Base-by-base conservation (phyloP, 2,113 vertebrate genomes). In the Eptatretus burgeri region DNA sequence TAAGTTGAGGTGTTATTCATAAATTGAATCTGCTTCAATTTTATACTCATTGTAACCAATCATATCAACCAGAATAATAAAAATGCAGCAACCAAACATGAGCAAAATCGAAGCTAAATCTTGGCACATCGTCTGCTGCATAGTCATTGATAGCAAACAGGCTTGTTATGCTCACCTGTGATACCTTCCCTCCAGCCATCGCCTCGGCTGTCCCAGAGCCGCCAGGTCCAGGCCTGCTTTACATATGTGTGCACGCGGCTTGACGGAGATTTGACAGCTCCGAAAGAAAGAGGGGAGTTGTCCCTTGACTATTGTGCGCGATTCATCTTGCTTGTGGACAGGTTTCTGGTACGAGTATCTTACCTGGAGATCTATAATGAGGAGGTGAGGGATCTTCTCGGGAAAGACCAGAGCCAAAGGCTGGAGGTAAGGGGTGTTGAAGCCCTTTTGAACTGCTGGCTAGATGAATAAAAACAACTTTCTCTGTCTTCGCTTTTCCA, bases 291-390 rank as follows among this genome's bases (percentile, higher is more conserved):
- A 20, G 20, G 9, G 56, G 56, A 60, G 56, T 10, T 20, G 20
- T 60, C 56, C 56, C 56, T 20, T 60, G 56, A 60, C 56, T 60
- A 60, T 60, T 60, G 56, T 20, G 20, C 20, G 11, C 20, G 56
- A 17, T 60, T 60, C 56, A 60, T 60, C 56, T 60, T 20, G 56
- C 56, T 20, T 60, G 56, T 60, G n/a, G 56, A 60, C 56, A 60
- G 56, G 56, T 60, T 60, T 60, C 56, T 60, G 56, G 56, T 60
- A 19, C n/a, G 56, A 60, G 56, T 60, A n/a, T 60, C 56, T 19
- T 60, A 60, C 56, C 56, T 60, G 56, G 56, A 60, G 56, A 60
- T 60, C 56, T 60, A 60, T 60, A 60, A 60, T 60, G 56, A 60
- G 56, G 56, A 60, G 56, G 56, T 60, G 56, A 60, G 19, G 56